These are phyloP conservation scores for Petromus typicus DNA, from an alignment of 2,113 vertebrate species.

Conservation along the genomic window DNA sequence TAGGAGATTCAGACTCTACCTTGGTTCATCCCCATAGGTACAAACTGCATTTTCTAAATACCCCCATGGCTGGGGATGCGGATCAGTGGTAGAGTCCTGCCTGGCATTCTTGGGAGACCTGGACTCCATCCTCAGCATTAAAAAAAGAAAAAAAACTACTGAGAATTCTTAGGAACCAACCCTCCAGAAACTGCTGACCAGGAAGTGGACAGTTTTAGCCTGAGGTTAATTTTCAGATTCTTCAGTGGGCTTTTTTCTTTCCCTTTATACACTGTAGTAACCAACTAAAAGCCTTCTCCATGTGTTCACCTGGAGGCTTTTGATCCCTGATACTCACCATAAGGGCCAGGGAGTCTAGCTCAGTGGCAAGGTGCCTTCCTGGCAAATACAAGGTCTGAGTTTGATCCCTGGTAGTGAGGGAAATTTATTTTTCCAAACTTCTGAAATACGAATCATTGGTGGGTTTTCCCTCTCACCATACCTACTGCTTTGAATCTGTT, in stretches of 20 bases:
- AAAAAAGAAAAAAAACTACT: not conserved
- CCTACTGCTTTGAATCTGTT: conserved; percentile 19
- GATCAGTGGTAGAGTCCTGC: not conserved
- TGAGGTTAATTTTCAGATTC: not conserved
- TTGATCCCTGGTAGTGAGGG: no score
- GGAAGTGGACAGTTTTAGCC: not conserved
- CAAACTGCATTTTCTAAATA: not conserved
- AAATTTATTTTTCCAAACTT: not conserved
- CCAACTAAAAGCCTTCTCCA: not conserved
- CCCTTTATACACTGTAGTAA: not conserved
- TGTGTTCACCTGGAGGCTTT: not conserved
- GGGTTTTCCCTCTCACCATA: not conserved
- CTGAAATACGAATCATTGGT: not conserved
- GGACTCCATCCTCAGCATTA: not conserved
- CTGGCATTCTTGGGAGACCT: not conserved
- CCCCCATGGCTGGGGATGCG: not conserved
- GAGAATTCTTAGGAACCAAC: not conserved
- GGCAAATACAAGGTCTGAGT: no score
- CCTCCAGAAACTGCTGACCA: not conserved
- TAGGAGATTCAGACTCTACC: not conserved
- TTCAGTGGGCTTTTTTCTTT: not conserved
- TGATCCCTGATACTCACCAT: not conserved
- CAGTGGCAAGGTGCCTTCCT: no score
- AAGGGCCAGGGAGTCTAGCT: no score
- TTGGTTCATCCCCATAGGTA: not conserved